Percentiles rank a stretch among this genome's conserved stretches.
Conservation (phyloP, 2,888 invertebrate genomes). For the Brachyptera putata region DNA sequence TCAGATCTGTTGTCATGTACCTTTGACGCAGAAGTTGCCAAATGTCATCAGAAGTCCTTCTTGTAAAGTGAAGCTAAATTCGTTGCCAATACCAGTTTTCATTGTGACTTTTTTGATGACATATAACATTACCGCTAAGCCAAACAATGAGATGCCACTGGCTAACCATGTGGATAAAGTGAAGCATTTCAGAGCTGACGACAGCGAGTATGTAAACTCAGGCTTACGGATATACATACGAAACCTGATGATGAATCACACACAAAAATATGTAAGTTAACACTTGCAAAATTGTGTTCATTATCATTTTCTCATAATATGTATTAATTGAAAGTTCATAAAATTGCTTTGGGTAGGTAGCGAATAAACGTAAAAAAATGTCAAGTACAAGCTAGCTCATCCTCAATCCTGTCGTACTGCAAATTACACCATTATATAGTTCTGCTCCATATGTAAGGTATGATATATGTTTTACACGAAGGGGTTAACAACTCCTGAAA, state of each 20-base stretch:
- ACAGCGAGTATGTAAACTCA: not conserved
- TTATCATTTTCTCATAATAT: not conserved
- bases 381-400: not conserved
- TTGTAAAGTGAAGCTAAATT: not conserved
- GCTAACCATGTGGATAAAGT: not conserved
- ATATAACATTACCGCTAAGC: not conserved
- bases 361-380: not conserved
- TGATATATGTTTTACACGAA: too few species aligned
- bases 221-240: not conserved
- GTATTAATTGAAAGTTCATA: not conserved
- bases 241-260: not conserved
- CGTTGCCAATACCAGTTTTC: not conserved
- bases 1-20: not conserved
- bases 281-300: not conserved
- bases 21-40: not conserved
- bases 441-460: too few species aligned
- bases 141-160: not conserved
- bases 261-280: not conserved
- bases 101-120: not conserved
- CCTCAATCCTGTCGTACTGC: too few species aligned
- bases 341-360: too few species aligned
- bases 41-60: not conserved
- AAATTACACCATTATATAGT: too few species aligned
- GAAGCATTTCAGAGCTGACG: not conserved
- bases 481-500: too few species aligned